Base-by-base conservation (phyloP, 1,140 invertebrate species). In the Druon quercuslanigerum region DNA sequence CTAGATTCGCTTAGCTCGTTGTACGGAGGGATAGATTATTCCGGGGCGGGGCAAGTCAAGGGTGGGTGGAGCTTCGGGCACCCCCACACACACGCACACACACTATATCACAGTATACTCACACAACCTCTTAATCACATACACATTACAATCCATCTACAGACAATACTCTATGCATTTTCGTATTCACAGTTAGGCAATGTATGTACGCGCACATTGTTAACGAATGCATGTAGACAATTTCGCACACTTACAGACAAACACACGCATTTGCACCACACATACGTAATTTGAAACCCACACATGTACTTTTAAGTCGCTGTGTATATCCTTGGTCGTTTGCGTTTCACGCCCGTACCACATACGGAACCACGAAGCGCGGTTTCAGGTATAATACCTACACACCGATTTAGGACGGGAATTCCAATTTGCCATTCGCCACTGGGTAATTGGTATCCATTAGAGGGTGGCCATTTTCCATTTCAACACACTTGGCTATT, bases 401-500 rank as follows among this genome's bases (percentile, higher is more conserved):
- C 79, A 83, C 79, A 79, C 78, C 82, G 82, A 85, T 85, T 85
- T 84, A 82, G 82, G 56, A 80, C 75, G 80, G 74, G 80, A 83
- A 85, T 85, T 82, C 79, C 82, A 82, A 82, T 84, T 84, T 84
- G 83, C 83, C 82, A 85, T 85, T 84, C 83, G 75, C 80, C 71
- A 78, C 78, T 76, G 82, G 82, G 77, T 85, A 85, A 85, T 85
- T 85, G 82, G 74, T 79, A 74, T 77, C 81, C 82, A 84, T 84
- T 82, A 82, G 81, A 82, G 80, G 72, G 75, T 79, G 76, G 82
- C 82, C 77, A 82, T 75, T 84, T 82, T 76, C 77, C 76, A 71
- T 80, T 75, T 51, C 51, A 46, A 77, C 75, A 52, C 57, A 74
- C 25, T 66, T 66, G 14, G 33, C 60, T 66, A 40, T 25, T 66